Base-by-base conservation (phyloP, 2,888 invertebrate genomes). In the Meteorus cinctellus region DNA sequence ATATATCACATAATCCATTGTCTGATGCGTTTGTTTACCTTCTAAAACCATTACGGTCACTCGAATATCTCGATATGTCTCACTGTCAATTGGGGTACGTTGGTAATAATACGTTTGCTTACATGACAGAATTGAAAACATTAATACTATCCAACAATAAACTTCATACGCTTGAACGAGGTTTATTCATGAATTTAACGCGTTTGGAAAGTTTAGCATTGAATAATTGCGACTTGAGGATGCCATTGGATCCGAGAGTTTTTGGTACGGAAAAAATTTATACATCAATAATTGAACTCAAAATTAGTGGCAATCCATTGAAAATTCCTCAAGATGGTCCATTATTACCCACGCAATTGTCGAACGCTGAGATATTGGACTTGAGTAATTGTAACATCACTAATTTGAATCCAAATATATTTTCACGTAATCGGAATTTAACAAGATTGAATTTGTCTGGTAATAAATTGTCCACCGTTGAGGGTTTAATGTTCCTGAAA, bases 1-100 rank as follows among this genome's bases (percentile, higher is more conserved):
- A 94, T 83, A 93, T 94, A 84, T 94, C 94, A 0, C 91, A 93
- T 84, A 94, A 94, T 87, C 94, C 94, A 0, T 89, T 94, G 0
- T 92, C 92, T 63, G 93, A 94, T 82, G 94, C 93, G 0, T 94
- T 94, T 85, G 93, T 93, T 8, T 92, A 91, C 81, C 86, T 94
- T 34, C 87, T 94, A 24, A 92, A 93, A 2, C 94, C 94, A 0
- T 87, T 94, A 1, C 92, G 92, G 77, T 93, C 93, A 16, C 88
- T 95, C 45, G 93, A 94, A 86, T 94, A 93, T 83, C 89, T 94
- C 4, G 94, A 94, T 86, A 94, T 95, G 94, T 94, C 94, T 6
- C 94, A 94, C 85, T 94, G 94, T 87, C 92, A 93, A 84, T 90
- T 94, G 2, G 93, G 93, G 0, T 91, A 92, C 79, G 91, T 94